Evolutionary conservation across 2,797 vertebrate genomes (phyloP).

Genomic region (Harpagifer antarcticus): DNA sequence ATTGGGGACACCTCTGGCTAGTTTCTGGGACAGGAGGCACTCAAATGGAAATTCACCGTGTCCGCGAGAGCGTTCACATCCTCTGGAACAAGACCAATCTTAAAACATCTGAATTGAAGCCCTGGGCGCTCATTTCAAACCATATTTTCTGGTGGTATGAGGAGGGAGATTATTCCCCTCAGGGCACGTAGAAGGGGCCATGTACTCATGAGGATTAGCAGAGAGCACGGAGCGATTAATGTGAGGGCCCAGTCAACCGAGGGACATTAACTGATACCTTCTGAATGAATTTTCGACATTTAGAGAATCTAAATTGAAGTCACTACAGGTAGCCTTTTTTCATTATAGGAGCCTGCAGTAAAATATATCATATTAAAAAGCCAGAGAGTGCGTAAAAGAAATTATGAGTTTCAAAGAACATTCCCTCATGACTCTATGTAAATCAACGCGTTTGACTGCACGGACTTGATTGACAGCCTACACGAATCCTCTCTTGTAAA

Average conservation of each 20-base stretch:
- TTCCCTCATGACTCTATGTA: slow-evolving; percentile 47
- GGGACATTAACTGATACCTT: slow-evolving; percentile 63
- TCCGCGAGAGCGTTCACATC: slow-evolving; percentile 61
- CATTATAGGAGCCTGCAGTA: slow-evolving; percentile 17
- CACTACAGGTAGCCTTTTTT: slow-evolving; percentile 19
- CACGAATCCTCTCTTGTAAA: slow-evolving; percentile 49
- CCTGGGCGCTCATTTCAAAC: slow-evolving; percentile 62
- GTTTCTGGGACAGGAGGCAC: slow-evolving; percentile 85
- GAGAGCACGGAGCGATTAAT: slow-evolving; percentile 54
- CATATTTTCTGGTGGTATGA: slow-evolving; percentile 55
- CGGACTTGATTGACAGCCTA: slow-evolving; percentile 58
- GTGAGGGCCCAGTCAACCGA: slow-evolving; percentile 56
- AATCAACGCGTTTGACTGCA: slow-evolving; percentile 43
- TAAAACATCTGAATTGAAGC: slow-evolving; percentile 71
- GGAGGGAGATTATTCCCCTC: slow-evolving; percentile 69
- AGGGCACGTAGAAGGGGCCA: slow-evolving; percentile 46
- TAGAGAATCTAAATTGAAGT: slow-evolving; percentile 50
- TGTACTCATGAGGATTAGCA: slow-evolving; percentile 75
- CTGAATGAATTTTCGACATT: slow-evolving; percentile 55
- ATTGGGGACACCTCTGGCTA: slow-evolving; percentile 82
- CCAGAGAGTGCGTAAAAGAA: slow-evolving; percentile 13
- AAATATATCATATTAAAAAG: slow-evolving; percentile 41
- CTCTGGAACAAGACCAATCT: slow-evolving; percentile 78
- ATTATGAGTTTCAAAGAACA: slow-evolving; percentile 40
- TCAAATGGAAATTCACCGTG: slow-evolving; percentile 79